Evolutionary conservation across 1,140 invertebrate species (phyloP).

Genomic region (Papilio xuthus): DNA sequence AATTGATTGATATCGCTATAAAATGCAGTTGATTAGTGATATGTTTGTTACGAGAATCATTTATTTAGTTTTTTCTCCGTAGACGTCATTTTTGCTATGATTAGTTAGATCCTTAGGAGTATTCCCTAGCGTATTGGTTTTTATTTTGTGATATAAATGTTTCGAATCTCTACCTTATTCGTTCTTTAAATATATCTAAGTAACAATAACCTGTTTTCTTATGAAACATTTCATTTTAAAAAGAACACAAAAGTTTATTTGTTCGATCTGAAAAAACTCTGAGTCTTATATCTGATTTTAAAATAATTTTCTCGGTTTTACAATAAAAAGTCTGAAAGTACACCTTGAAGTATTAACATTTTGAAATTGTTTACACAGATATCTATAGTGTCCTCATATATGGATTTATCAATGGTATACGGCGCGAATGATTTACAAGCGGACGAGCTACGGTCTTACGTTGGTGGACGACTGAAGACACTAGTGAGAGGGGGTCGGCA

Average conservation of each 20-base stretch:
- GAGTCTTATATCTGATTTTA: too few species aligned
- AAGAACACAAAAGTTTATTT: not conserved
- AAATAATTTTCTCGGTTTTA: too few species aligned
- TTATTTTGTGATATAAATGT: not conserved
- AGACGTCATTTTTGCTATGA: not conserved
- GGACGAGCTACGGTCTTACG: slow-evolving; percentile 83
- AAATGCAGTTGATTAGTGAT: too few species aligned
- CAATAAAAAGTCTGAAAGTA: too few species aligned
- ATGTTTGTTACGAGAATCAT: not conserved
- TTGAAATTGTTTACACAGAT: slow-evolving; percentile 81
- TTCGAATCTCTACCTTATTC: not conserved
- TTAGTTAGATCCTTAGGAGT: not conserved
- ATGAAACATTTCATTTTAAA: too few species aligned
- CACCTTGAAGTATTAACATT: slow-evolving; percentile 1
- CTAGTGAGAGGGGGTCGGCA: slow-evolving; percentile 84
- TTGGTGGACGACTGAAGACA: slow-evolving; percentile 85
- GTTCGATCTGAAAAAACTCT: not conserved
- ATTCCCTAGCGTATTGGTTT: not conserved
- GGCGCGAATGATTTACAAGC: slow-evolving; percentile 87
- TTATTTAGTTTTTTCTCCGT: not conserved
- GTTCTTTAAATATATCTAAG: not conserved
- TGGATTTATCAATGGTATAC: slow-evolving; percentile 94
- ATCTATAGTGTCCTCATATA: slow-evolving; percentile 89
- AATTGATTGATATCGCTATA: too few species aligned
- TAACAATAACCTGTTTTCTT: too few species aligned